Evolutionary conservation across 2,113 vertebrate genomes (phyloP).

Genomic region (Perognathus longimembris): DNA sequence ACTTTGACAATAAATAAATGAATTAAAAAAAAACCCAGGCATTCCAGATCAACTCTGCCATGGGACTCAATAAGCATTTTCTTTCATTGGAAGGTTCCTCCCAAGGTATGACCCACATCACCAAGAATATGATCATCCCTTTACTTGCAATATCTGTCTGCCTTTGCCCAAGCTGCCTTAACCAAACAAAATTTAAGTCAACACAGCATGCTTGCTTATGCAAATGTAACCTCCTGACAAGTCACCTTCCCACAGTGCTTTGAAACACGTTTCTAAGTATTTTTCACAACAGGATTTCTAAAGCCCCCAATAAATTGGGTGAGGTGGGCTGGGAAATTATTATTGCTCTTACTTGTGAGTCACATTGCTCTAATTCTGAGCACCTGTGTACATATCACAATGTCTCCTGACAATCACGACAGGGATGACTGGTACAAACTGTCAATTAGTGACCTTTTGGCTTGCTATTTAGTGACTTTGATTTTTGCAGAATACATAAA

Average conservation of each 20-base stretch:
- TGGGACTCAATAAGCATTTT: not conserved
- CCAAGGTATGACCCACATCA: not conserved
- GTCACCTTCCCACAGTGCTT: not conserved
- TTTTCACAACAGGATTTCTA: not conserved
- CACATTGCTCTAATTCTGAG: not conserved
- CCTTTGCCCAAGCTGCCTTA: not conserved
- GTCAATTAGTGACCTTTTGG: not conserved
- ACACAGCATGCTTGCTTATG: not conserved
- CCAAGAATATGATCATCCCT: not conserved
- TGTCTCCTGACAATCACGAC: not conserved
- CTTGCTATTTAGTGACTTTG: not conserved
- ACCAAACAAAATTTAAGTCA: not conserved
- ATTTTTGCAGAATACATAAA: not conserved
- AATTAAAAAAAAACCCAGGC: not conserved
- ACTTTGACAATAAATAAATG: no score
- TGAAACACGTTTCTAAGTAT: not conserved
- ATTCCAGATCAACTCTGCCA: not conserved
- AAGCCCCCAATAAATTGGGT: not conserved
- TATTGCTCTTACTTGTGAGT: not conserved
- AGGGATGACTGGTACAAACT: not conserved
- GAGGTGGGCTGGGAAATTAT: not conserved
- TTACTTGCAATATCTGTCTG: not conserved
- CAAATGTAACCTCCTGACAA: not conserved
- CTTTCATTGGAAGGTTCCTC: not conserved
- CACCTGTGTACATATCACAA: not conserved